Conservation (phyloP, 30 jellyfish, hydroid and myxozoan species). For the Hydra vulgaris region DNA sequence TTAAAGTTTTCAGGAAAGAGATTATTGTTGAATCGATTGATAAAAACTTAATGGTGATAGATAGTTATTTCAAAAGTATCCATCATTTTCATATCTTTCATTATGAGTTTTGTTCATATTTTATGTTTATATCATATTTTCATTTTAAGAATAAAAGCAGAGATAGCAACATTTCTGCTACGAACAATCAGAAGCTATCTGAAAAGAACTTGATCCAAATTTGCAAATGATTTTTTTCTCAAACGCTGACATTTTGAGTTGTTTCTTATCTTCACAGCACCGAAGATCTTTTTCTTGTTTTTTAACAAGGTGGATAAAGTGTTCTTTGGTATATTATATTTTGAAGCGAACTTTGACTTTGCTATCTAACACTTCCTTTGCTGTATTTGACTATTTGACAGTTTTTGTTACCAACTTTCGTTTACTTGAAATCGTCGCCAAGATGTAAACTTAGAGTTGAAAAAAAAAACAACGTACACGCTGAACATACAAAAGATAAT, state of each 20-base stretch:
- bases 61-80: no score
- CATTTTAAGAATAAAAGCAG: neutral
- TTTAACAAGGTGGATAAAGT: constrained; percentile 9
- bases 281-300: constrained; percentile 7
- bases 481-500: no score
- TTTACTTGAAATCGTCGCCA: constrained; percentile 4
- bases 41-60: no score
- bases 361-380: neutral
- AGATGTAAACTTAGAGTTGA: neutral
- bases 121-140: no score
- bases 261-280: neutral
- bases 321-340: neutral
- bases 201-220: neutral
- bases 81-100: no score
- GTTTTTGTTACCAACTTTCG: neutral
- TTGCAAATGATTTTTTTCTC: neutral
- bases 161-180: constrained; percentile 1
- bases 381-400: constrained; percentile 1
- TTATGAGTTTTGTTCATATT: no score
- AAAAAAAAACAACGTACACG: neutral
- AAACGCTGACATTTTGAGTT: no score
- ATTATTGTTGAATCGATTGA: no score
- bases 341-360: neutral
- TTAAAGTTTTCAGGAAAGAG: no score
- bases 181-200: constrained; percentile 7